Percentiles rank a stretch among this genome's conserved stretches.
phyloP scores from a whole-genome alignment of 2,797 vertebrate species.

The Clamator glandarius region DNA sequence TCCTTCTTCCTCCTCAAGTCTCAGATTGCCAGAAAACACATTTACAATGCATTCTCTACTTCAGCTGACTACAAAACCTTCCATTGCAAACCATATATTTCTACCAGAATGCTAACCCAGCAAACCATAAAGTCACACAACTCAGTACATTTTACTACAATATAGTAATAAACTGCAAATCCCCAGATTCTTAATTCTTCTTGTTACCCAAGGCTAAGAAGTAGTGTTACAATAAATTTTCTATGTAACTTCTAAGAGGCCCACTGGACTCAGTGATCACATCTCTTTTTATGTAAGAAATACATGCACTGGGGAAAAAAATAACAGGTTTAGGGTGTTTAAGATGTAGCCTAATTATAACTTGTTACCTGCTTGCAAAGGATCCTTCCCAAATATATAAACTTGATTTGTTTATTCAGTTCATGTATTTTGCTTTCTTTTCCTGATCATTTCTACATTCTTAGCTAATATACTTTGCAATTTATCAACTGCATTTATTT shows the following conservation, averaged over 20 bases:
- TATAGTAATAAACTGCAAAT: not conserved
- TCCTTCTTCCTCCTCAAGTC: not conserved
- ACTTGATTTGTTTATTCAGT: not conserved
- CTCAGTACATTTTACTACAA: not conserved
- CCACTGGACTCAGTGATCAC: not conserved
- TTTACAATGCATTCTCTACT: not conserved
- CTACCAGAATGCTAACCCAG: not conserved
- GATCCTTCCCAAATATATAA: not conserved
- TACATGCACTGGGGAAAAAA: not conserved
- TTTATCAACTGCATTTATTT: not conserved
- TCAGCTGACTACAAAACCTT: not conserved
- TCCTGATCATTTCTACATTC: not conserved
- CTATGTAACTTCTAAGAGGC: not conserved
- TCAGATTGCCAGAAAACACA: not conserved
- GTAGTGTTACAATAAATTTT: constrained; percentile 29
- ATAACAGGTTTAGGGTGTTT: not conserved
- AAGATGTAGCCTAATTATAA: not conserved
- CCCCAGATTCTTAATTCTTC: not conserved
- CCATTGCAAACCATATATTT: not conserved
- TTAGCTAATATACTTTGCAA: not conserved
- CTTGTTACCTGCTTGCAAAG: not conserved
- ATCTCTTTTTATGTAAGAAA: constrained; percentile 14
- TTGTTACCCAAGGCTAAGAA: not conserved
- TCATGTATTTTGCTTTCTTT: not conserved
- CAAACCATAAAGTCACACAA: not conserved